Evolutionary conservation across 2,888 invertebrate genomes (phyloP), one percentile per base, ranked within the genome.

Genomic region (Agrochola circellaris): DNA sequence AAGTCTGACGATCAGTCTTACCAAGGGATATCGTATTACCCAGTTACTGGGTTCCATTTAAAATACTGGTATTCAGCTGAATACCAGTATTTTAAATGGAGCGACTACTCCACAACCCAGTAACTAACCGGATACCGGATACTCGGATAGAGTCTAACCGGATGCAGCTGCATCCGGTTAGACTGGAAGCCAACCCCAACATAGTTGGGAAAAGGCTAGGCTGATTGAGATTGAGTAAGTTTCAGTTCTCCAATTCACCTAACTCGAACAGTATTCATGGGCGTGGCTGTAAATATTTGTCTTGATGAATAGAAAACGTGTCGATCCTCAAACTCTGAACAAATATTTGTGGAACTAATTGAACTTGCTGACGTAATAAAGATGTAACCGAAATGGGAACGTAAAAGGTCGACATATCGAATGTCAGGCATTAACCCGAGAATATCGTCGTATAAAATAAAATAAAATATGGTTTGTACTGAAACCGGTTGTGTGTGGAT

Each of bases 321-420:
- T 66, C 72, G 71, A 78, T 79, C 67, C 38, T 77, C 65, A 79
- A 81, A 75, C 68, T 72, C 62, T 15, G 65, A 68, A 67, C 79
- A 71, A 84, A 87, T 88, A 87, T 88, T 86, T 89, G 82, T 77
- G 75, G 72, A 79, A 82, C 70, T 88, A 87, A 87, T 87, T 88
- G 83, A 84, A 80, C 72, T 78, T 77, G 74, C 71, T 88, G 87
- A 87, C 83, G 85, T 83, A 79, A 85, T 64, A 75, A 70, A 76
- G 74, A 84, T 79, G 70, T 84, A 80, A 88, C 79, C 65, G 87
- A 86, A 84, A 84, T 86, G 83, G 86, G 84, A 79, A 84, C 84
- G 71, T 79, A 79, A 79, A 73, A 83, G 84, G 75, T 83, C 86
- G 86, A 79, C 84, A 83, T 84, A 80, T 86, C 73, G 84, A 76